Evolutionary conservation across 2,797 vertebrate genomes (phyloP).

Genomic region (Gymnothorax javanicus): DNA sequence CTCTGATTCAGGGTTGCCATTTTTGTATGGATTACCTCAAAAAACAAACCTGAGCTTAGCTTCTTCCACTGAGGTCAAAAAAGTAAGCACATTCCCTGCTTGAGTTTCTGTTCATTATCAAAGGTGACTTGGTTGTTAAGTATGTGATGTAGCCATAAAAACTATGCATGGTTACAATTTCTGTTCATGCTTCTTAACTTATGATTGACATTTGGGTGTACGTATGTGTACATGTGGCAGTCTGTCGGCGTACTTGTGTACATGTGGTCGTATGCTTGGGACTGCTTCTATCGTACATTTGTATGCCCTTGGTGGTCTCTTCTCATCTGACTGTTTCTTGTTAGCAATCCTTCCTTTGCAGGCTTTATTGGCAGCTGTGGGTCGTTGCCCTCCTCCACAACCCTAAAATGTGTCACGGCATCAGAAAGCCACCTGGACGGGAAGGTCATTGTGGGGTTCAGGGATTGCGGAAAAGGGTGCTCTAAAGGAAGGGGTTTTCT

Average conservation of each 20-base stretch:
- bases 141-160: neutral
- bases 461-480: neutral
- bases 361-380: neutral
- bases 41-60: neutral
- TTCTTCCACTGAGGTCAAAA: neutral
- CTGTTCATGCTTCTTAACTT: neutral
- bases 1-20: neutral
- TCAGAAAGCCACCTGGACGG: neutral
- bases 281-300: neutral
- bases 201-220: neutral
- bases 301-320: neutral
- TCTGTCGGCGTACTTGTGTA: neutral
- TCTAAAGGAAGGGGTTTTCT: neutral
- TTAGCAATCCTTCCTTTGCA: neutral
- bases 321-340: neutral
- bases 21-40: neutral
- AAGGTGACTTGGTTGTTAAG: neutral
- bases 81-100: neutral
- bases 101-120: neutral
- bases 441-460: neutral
- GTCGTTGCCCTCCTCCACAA: neutral
- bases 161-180: neutral
- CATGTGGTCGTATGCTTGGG: neutral
- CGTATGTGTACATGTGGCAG: neutral
- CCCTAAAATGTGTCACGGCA: neutral